These are phyloP conservation scores for Dermolepida albohirtum DNA, from an alignment of 2,888 invertebrate species.

Conservation along the genomic window DNA sequence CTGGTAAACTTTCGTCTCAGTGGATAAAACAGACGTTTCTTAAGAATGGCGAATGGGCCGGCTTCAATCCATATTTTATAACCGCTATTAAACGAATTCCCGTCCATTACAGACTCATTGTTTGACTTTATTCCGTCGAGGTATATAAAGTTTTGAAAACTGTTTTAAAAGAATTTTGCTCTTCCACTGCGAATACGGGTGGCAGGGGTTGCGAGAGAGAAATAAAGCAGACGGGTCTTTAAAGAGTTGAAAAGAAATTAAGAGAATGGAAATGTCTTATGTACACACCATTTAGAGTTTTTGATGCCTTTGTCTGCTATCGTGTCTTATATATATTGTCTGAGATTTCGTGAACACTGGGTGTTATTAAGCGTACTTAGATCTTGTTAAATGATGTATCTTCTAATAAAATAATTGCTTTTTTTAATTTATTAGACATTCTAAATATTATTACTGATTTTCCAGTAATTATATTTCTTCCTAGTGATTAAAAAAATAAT, in stretches of 20 bases:
- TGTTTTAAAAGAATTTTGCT: constrained; percentile 49
- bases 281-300: constrained; percentile 33
- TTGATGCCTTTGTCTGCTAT: constrained; percentile 22
- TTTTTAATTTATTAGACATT: too few species aligned
- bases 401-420: too few species aligned
- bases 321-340: too few species aligned
- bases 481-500: too few species aligned
- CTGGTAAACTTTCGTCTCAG: constrained; percentile 36
- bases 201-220: constrained; percentile 15
- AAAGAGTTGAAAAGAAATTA: constrained; percentile 41
- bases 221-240: constrained; percentile 28
- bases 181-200: constrained; percentile 1
- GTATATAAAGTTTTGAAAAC: constrained; percentile 54
- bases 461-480: too few species aligned
- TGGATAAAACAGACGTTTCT: constrained; percentile 38
- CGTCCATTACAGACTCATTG: constrained; percentile 43
- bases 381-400: too few species aligned
- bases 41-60: constrained; percentile 44
- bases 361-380: too few species aligned
- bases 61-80: constrained; percentile 51
- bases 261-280: constrained; percentile 41
- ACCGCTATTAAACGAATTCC: constrained; percentile 38
- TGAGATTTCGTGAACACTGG: too few species aligned
- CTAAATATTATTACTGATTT: too few species aligned
- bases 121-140: constrained; percentile 38